Percentiles rank a stretch among this genome's conserved stretches.
These are phyloP conservation scores for Tautogolabrus adspersus DNA, from an alignment of 2,113 vertebrate species.

Conservation along the genomic window DNA sequence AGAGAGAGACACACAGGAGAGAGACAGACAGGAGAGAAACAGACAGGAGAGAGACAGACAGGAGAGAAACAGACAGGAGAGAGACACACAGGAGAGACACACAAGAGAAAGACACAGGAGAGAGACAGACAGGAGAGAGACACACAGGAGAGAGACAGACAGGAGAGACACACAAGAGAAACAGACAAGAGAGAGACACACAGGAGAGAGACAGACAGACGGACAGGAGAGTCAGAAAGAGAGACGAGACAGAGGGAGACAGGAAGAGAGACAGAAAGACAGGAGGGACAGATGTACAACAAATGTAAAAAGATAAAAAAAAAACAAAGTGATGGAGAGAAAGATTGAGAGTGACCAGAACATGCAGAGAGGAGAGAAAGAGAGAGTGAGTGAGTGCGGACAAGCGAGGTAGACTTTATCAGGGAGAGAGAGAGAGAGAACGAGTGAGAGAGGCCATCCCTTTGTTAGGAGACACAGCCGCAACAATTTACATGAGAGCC, in stretches of 20 bases:
- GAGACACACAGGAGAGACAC: not conserved
- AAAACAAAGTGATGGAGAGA: not conserved
- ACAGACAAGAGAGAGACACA: too few relatives aligned
- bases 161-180: too few relatives aligned
- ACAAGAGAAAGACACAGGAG: too few relatives aligned
- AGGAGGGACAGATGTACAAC: not conserved
- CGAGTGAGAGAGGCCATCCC: slow-evolving; percentile 47
- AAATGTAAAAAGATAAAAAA: not conserved
- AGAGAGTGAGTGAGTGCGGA: not conserved
- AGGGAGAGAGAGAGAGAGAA: slow-evolving; percentile 7
- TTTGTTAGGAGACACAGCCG: slow-evolving; percentile 75
- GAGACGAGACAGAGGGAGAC: too few relatives aligned
- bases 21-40: too few relatives aligned
- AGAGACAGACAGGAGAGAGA: too few relatives aligned
- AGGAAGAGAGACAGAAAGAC: not conserved
- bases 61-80: not conserved
- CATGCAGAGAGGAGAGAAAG: too few relatives aligned
- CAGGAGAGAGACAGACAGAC: not conserved
- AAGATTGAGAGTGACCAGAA: not conserved
- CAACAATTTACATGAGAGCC: slow-evolving; percentile 83
- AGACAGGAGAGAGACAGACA: too few relatives aligned
- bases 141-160: too few relatives aligned
- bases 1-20: not conserved
- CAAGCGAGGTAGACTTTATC: not conserved
- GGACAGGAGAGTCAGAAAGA: not conserved